phyloP scores from a whole-genome alignment of 2,113 vertebrate species.

The Podiceps cristatus region DNA sequence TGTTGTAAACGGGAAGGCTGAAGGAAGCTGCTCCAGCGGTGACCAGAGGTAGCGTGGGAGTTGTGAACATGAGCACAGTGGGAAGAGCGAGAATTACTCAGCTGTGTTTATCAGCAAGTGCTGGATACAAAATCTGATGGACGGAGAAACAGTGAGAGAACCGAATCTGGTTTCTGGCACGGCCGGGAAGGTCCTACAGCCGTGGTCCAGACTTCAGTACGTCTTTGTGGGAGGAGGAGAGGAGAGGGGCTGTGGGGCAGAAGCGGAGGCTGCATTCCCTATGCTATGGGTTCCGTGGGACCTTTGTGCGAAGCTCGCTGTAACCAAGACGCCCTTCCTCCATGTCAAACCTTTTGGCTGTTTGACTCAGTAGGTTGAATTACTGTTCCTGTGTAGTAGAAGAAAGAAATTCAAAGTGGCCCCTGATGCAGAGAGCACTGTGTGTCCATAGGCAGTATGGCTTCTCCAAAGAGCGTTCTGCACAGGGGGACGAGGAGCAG shows the following conservation, averaged over 20 bases:
- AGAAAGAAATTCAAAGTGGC: background rate
- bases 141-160: background rate
- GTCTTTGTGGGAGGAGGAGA: too few species aligned
- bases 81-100: background rate
- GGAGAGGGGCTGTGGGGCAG: background rate
- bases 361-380: background rate
- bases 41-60: background rate
- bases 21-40: background rate
- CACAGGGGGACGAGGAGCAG: background rate
- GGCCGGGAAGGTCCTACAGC: background rate
- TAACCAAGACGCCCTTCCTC: background rate
- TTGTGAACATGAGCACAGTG: accelerated
- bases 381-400: background rate
- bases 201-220: background rate
- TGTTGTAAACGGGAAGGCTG: background rate
- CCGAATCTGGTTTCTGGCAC: accelerated
- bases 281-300: background rate
- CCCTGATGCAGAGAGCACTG: background rate
- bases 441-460: accelerated
- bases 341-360: background rate
- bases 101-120: background rate
- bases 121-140: background rate
- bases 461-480: too few species aligned
- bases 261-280: background rate
- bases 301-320: background rate